These are phyloP conservation scores for Quadroppia sp. DNA, from an alignment of 2,888 invertebrate species.

Conservation along the genomic window DNA sequence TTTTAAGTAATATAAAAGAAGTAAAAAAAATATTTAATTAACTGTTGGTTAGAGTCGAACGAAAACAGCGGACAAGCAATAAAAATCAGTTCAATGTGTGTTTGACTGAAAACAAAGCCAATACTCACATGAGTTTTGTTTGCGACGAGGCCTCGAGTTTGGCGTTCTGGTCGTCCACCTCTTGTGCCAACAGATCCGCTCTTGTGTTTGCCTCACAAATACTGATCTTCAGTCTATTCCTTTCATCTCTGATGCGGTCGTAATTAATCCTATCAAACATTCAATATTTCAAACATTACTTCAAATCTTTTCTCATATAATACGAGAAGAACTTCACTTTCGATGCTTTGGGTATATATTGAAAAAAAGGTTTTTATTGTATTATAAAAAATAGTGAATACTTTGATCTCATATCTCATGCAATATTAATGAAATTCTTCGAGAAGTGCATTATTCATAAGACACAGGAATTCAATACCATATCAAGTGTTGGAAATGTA, in stretches of 20 bases:
- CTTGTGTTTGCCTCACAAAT: slow-evolving; percentile 76
- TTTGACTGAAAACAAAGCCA: no score
- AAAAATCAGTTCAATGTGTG: no score
- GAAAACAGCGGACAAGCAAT: not conserved
- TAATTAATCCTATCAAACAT: slow-evolving; percentile 58
- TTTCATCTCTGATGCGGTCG: slow-evolving; percentile 68
- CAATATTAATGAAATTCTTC: slow-evolving; percentile 26
- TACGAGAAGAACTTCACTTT: not conserved
- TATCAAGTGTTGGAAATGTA: not conserved
- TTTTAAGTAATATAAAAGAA: not conserved
- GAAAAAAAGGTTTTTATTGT: slow-evolving; percentile 9
- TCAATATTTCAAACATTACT: not conserved
- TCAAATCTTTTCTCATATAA: not conserved
- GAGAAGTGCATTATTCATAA: slow-evolving; percentile 27
- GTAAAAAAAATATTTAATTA: slow-evolving; percentile 10
- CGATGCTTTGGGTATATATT: not conserved
- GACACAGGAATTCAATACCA: slow-evolving; percentile 3
- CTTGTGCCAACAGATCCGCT: slow-evolving; percentile 74
- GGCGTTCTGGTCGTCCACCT: slow-evolving; percentile 80
- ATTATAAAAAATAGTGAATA: slow-evolving; percentile 26
- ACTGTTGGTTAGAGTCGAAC: not conserved
- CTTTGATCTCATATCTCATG: slow-evolving; percentile 25
- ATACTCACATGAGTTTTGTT: slow-evolving; percentile 13
- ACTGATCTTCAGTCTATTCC: slow-evolving; percentile 73
- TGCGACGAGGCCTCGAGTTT: slow-evolving; percentile 23